These are phyloP conservation scores for Acromyrmex heyeri DNA, from an alignment of 1,140 invertebrate species.

Conservation along the genomic window DNA sequence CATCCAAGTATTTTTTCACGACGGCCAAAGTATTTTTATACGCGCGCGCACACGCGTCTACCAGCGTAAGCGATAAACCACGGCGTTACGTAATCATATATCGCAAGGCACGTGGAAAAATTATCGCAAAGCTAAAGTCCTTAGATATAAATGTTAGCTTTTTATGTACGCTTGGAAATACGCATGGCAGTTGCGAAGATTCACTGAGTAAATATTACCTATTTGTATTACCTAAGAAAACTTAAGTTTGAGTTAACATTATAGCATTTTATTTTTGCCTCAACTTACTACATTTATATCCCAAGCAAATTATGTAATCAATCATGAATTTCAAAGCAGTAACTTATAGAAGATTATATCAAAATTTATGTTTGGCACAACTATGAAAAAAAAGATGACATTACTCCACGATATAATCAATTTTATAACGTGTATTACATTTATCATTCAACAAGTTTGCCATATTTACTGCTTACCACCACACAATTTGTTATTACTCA, in stretches of 20 bases:
- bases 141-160: conserved; percentile 40
- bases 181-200: background rate
- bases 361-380: background rate
- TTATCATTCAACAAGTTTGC: background rate
- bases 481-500: background rate
- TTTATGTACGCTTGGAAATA: background rate
- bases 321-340: background rate
- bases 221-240: background rate
- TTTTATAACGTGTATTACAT: background rate
- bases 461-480: background rate
- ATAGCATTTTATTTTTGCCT: background rate
- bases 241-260: background rate
- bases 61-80: conserved; percentile 40
- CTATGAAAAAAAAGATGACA: background rate
- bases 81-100: conserved; percentile 37
- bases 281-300: background rate
- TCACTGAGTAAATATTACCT: background rate
- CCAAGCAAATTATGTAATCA: background rate
- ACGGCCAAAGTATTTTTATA: conserved; percentile 44
- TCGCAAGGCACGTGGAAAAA: conserved; percentile 43
- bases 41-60: background rate
- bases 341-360: background rate
- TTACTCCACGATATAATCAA: background rate
- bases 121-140: conserved; percentile 30
- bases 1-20: conserved; percentile 45